Evolutionary conservation across 2,888 invertebrate genomes (phyloP), one percentile per base, ranked within the genome.

Genomic region (Byasa hedistus): DNA sequence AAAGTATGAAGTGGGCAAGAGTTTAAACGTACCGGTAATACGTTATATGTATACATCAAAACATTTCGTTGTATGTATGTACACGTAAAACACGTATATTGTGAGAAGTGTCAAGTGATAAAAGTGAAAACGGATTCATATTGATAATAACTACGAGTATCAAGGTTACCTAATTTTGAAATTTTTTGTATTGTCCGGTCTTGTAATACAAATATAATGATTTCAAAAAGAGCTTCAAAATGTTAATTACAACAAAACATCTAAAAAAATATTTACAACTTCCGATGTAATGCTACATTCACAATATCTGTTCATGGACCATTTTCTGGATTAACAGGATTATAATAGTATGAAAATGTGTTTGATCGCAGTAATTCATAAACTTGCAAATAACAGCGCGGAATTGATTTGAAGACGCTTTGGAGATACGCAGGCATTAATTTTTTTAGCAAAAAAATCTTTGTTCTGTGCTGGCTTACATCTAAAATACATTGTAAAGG

Each of bases 31-130:
- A 22, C 52, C 21, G 7, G 2, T 57, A 60, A 19, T 36, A 5
- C 19, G 54, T 60, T 64, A n/a, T 39, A 39, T 15, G 39, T 39
- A 39, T 39, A 39, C 39, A 3, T 39, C 12, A 39, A 32, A 27
- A 27, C 5, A 27, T 27, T 48, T 19, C 8, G n/a, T n/a, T 48
- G 48, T n/a, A 48, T 39, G 39, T 39, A 48, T 19, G n/a, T 48
- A 48, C 15, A 15, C 39, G 17, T 3, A n/a, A 5, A 19, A 48
- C 19, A 48, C 48, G 19, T 48, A 48, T 5, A 48, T 48, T 48
- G 39, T 39, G 39, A 15, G 12, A 59, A 57, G 62, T 69, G 67
- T 57, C 10, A 48, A 68, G 69, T 69, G 68, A 60, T n/a, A 61
- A 52, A 55, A 57, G 27, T 58, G 58, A 57, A 52, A 63, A 21